A percentile compares a stretch with the other conserved stretches of the same genome.
These are phyloP conservation scores for Drosophila ohnishii DNA, from an alignment of 1,140 invertebrate species.

Conservation along the genomic window DNA sequence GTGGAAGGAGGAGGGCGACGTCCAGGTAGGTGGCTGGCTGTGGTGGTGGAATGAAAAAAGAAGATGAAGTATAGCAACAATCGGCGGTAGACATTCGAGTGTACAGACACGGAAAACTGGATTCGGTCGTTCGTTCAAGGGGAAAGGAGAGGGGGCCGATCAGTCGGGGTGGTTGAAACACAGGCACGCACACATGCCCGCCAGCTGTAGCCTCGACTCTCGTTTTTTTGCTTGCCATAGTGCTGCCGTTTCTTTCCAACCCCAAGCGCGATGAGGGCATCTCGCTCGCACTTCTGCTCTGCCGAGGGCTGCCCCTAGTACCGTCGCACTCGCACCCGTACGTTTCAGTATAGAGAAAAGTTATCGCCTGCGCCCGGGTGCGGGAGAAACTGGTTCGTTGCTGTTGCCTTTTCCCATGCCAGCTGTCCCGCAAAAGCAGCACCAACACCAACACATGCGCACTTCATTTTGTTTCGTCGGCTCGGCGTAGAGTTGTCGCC, in stretches of 20 bases:
- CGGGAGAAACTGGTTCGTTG: constrained; percentile 63
- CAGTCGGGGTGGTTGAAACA: constrained; percentile 62
- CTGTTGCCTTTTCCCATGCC: constrained; percentile 26
- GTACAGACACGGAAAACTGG: constrained; percentile 72
- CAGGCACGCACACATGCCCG: constrained; percentile 61
- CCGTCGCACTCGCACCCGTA: constrained; percentile 57
- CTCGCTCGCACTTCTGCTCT: constrained; percentile 30
- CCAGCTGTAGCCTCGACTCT: constrained; percentile 73
- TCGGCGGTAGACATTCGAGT: constrained; percentile 49
- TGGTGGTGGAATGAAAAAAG: constrained; percentile 51
- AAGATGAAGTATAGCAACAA: constrained; percentile 78
- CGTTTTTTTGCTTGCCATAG: constrained; percentile 36
- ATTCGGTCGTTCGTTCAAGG: constrained; percentile 24
- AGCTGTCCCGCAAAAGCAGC: constrained; percentile 12
- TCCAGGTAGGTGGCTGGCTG: too few relatives aligned
- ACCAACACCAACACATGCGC: constrained; percentile 57
- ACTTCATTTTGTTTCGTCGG: constrained; percentile 70
- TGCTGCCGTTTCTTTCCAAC: constrained; percentile 76
- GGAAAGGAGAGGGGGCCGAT: constrained; percentile 37
- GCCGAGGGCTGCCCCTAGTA: constrained; percentile 31
- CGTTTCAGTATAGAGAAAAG: constrained; percentile 74
- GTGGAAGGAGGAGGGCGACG: too few relatives aligned
- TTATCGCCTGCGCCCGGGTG: constrained; percentile 36
- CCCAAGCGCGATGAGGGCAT: constrained; percentile 47
- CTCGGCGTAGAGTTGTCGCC: constrained; percentile 60